Evolutionary conservation across 2,888 invertebrate genomes (phyloP), one percentile per base, ranked within the genome.

Genomic region (Noctua janthina): DNA sequence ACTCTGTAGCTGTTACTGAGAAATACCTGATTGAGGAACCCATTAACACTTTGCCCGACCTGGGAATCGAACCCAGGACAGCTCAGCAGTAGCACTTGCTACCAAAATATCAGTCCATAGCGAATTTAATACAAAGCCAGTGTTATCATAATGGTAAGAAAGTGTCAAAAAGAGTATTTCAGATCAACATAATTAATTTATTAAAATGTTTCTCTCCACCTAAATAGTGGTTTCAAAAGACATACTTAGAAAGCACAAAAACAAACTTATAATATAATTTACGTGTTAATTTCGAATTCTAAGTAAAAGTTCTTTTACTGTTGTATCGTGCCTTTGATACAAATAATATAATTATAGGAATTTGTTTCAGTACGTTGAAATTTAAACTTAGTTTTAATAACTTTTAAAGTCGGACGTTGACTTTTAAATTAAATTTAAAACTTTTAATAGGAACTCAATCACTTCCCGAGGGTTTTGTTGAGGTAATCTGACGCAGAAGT

Each of bases 281-380:
- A 17, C 11, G 39, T 23, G 67, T 46, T 46, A 68, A 71, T 71
- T 54, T 15, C 11, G 0, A 49, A 66, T 46, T 68, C 54, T 11
- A 15, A 72, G 51, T 39, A 23, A 81, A 49, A 56, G 10, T 74
- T 49, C 11, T 51, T 62, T 23, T 15, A 72, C 17, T 78, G 72
- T 84, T 84, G 67, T 71, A 20, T 49, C 51, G 77, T 66, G 20
- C 4, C 43, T 70, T 39, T 43, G 56, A 35, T 71, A 71, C 43
- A 43, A 75, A 82, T 67, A 67, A 81, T 78, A 54, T 62, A 78
- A 84, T 62, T 84, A 68, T 8, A 68, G 46, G 10, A 62, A 62
- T n/a, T 54, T 29, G 46, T 84, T 72, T 46, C 84, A 17, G 67
- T 54, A 78, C 46, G 51, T 72, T 35, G 23, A 67, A 68, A 68